These are phyloP conservation scores for Drosophila vallismaia DNA, from an alignment of 2,888 invertebrate species.

Conservation along the genomic window DNA sequence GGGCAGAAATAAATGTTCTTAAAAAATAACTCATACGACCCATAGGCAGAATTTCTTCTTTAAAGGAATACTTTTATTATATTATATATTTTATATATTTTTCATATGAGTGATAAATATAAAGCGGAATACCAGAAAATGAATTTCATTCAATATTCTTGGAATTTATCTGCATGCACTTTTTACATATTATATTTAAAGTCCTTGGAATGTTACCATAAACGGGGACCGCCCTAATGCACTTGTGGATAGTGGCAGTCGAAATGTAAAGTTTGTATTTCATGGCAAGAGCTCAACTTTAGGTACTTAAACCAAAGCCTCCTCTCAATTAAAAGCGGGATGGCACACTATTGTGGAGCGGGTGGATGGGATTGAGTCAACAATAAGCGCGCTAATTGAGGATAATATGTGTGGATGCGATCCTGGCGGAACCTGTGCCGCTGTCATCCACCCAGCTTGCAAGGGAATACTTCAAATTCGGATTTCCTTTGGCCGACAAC, in stretches of 20 bases:
- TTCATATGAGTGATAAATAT: background rate
- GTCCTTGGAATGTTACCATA: background rate
- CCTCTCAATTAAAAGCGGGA: conserved; percentile 53
- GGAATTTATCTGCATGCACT: background rate
- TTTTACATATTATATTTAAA: background rate
- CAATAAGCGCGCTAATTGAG: conserved; percentile 78
- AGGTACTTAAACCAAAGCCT: conserved; percentile 70
- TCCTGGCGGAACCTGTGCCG: conserved; percentile 34
- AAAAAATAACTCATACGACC: too few species aligned
- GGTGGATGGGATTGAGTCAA: conserved; percentile 33
- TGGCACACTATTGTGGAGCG: background rate
- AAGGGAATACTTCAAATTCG: conserved; percentile 5
- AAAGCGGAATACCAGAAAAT: background rate
- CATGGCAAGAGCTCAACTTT: conserved; percentile 68
- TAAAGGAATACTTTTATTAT: too few species aligned
- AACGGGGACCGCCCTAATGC: background rate
- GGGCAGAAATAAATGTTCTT: too few species aligned
- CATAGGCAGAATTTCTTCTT: too few species aligned
- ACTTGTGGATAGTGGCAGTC: conserved; percentile 52
- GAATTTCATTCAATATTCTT: background rate
- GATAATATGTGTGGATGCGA: conserved; percentile 61
- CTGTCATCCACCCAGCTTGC: conserved; percentile 23
- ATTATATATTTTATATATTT: too few species aligned
- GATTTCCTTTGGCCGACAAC: conserved; percentile 19
- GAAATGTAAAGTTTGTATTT: conserved; percentile 72